phyloP scores from a whole-genome alignment of 2,113 vertebrate species.

The Centrocercus urophasianus region DNA sequence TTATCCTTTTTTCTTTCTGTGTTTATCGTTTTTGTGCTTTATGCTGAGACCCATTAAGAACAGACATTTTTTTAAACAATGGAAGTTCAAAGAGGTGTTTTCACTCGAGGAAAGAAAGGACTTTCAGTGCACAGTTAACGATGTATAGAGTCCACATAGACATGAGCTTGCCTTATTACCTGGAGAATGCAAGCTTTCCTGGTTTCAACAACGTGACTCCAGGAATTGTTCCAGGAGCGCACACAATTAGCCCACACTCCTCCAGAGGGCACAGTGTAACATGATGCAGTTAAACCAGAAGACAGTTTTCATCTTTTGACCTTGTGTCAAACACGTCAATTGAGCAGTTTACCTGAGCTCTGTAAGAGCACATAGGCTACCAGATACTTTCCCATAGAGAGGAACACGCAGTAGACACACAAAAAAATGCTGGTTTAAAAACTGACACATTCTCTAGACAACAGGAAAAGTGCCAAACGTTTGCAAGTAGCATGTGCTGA shows the following conservation, averaged over 20 bases:
- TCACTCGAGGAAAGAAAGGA: neutral
- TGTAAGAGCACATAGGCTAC: neutral
- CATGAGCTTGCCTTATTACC: neutral
- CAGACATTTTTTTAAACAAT: neutral
- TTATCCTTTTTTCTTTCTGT: neutral
- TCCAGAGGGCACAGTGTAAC: constrained; percentile 41
- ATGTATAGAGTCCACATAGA: neutral
- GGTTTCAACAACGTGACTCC: neutral
- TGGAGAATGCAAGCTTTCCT: neutral
- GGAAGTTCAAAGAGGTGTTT: neutral
- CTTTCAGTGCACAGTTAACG: neutral
- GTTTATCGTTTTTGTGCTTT: neutral
- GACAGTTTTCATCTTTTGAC: constrained; percentile 52
- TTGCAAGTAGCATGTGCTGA: neutral
- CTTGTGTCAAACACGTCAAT: constrained; percentile 33
- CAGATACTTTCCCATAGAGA: neutral
- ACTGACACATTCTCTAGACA: neutral
- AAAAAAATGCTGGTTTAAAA: neutral
- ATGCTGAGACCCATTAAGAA: neutral
- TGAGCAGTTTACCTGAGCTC: constrained; percentile 40
- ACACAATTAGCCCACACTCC: constrained; percentile 37
- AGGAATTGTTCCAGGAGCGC: neutral
- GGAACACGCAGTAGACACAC: neutral
- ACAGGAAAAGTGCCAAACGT: neutral
- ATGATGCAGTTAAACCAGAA: constrained; percentile 56